Conservation (phyloP, 2,797 vertebrate species). For the Poeciliopsis paucimaculata region DNA sequence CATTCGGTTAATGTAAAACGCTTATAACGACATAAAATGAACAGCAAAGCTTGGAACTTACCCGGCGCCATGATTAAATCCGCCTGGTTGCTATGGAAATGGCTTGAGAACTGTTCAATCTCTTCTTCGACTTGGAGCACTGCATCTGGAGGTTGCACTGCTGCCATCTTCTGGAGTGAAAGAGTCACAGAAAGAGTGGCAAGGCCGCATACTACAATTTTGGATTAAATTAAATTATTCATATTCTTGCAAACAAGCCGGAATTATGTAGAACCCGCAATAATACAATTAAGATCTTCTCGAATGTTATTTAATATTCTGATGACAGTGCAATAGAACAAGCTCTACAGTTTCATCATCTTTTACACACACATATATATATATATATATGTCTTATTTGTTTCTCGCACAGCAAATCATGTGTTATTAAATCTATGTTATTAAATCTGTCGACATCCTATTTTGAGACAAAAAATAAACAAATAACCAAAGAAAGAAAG, state of each 20-base stretch:
- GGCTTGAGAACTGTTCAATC: slow-evolving; percentile 5
- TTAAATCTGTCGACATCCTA: neutral
- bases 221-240: neutral
- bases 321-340: neutral
- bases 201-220: no score
- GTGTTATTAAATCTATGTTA: neutral
- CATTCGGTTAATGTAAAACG: neutral
- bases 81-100: slow-evolving; percentile 63
- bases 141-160: rapidly evolving
- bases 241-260: neutral
- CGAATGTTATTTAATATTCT: neutral
- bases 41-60: slow-evolving; percentile 26
- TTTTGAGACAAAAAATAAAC: no score
- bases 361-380: neutral
- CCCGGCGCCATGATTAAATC: slow-evolving; percentile 62
- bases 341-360: neutral
- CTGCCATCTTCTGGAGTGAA: slow-evolving; percentile 6
- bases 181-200: neutral
- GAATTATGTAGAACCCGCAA: neutral
- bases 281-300: neutral
- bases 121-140: slow-evolving; percentile 26
- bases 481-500: no score
- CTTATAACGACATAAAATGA: neutral
- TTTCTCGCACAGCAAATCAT: neutral
- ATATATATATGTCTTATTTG: neutral